A percentile compares a stretch with the other conserved stretches of the same genome.
phyloP scores from a whole-genome alignment of 1,140 invertebrate genomes.

The Aplysia californica region DNA sequence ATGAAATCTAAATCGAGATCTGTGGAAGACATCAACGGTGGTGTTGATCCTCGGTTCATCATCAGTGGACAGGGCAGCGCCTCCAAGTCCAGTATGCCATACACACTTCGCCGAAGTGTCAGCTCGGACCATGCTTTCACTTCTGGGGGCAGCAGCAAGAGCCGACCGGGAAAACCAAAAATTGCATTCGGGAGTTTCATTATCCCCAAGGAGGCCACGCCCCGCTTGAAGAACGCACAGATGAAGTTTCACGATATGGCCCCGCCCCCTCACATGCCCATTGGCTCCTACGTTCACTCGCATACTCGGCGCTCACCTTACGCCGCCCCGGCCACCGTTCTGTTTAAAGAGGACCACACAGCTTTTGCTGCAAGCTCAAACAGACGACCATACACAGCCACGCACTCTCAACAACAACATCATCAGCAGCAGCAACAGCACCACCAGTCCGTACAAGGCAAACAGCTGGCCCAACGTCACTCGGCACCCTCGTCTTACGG shows the following conservation, averaged over 20 bases:
- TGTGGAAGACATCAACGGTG: neutral
- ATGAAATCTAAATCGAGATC: neutral
- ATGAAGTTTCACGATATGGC: neutral
- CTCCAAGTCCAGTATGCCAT: no score
- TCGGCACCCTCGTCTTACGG: neutral
- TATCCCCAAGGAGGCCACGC: neutral
- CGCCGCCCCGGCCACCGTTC: neutral
- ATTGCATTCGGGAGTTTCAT: conserved; percentile 1
- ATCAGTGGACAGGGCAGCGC: no score
- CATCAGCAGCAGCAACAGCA: neutral
- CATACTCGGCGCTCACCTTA: conserved; percentile 1
- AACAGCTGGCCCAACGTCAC: neutral
- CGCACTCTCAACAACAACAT: neutral
- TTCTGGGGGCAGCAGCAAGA: neutral
- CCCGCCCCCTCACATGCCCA: neutral
- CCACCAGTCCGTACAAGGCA: neutral
- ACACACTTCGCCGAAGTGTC: neutral
- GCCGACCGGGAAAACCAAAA: neutral
- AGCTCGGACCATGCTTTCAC: neutral
- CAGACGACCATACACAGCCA: neutral
- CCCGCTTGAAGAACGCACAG: neutral
- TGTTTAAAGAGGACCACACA: neutral
- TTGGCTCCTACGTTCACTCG: neutral
- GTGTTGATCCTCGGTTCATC: no score
- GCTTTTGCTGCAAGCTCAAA: no score